These are phyloP conservation scores for Holocentrus rufus DNA, from an alignment of 2,797 vertebrate genomes.

Conservation along the genomic window DNA sequence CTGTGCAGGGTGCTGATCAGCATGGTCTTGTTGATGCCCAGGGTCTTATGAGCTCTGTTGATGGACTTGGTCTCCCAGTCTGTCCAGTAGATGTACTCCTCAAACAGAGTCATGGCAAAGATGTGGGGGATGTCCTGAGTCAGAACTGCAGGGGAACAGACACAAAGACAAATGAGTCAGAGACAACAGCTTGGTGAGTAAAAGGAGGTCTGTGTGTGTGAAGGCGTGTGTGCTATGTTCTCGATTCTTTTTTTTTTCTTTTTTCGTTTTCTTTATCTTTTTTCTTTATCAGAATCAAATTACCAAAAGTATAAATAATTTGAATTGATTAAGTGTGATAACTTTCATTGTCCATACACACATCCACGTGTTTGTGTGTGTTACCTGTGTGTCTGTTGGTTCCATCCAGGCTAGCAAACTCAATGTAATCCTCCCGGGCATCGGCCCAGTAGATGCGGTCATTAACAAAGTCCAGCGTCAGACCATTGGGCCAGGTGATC, in stretches of 20 bases:
- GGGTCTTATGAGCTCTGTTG: conserved; percentile 91
- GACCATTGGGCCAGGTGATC: conserved; percentile 98
- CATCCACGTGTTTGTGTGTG: background rate
- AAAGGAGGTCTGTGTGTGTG: background rate
- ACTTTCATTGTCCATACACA: background rate
- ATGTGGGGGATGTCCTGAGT: conserved; percentile 95
- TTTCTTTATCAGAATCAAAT: too few relatives aligned
- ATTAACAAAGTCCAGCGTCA: conserved; percentile 95
- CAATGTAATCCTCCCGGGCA: conserved; percentile 96
- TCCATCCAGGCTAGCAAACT: conserved; percentile 95
- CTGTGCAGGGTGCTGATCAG: conserved; percentile 97
- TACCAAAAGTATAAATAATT: too few relatives aligned
- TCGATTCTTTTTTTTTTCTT: too few relatives aligned
- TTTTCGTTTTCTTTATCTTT: too few relatives aligned
- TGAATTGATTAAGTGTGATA: background rate
- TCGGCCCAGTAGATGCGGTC: conserved; percentile 98
- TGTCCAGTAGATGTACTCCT: conserved; percentile 98
- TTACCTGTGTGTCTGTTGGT: conserved; percentile 91
- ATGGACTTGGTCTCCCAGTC: conserved; percentile 99
- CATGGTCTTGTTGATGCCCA: conserved; percentile 89
- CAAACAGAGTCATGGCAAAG: conserved; percentile 97
- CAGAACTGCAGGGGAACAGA: conserved; percentile 66
- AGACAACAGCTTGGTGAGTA: background rate
- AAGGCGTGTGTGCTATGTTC: background rate
- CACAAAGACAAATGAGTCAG: conserved; percentile 63